These are phyloP conservation scores for Siphamia tubifer DNA, from an alignment of 2,113 vertebrate species.

Conservation along the genomic window DNA sequence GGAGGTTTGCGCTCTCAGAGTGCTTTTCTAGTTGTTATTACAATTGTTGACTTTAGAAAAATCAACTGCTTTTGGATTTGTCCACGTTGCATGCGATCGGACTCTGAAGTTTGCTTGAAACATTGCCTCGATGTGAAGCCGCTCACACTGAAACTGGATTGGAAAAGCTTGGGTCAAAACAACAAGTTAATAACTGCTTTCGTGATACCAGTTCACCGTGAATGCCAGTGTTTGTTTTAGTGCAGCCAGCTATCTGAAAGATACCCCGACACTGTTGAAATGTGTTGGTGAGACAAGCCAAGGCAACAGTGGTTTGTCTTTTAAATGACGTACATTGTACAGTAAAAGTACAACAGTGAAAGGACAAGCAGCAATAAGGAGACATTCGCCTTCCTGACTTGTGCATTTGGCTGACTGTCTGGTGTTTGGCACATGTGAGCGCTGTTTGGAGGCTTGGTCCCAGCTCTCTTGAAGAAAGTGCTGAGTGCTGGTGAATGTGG, in stretches of 20 bases:
- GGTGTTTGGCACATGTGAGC: constrained; percentile 31
- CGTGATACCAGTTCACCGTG: constrained; percentile 15
- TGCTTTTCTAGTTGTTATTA: not conserved
- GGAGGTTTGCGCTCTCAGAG: no score
- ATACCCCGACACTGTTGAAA: constrained; percentile 11
- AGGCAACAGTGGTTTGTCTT: not conserved
- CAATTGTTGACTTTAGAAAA: constrained; percentile 7
- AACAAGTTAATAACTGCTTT: constrained; percentile 28
- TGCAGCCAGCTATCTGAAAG: constrained; percentile 11
- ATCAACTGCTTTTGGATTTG: constrained; percentile 1
- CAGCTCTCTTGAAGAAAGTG: constrained; percentile 60
- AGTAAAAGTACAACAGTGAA: not conserved
- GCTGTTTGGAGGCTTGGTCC: constrained; percentile 27
- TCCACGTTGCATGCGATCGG: not conserved
- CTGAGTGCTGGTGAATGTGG: constrained; percentile 68
- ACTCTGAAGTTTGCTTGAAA: constrained; percentile 23
- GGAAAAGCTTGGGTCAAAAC: constrained; percentile 13
- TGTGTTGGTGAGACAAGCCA: not conserved
- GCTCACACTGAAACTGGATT: constrained; percentile 4
- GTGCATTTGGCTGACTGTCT: constrained; percentile 34
- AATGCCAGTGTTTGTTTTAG: constrained; percentile 28
- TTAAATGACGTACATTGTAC: not conserved
- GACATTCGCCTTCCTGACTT: constrained; percentile 28
- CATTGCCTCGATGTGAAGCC: not conserved
- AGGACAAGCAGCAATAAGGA: not conserved